Conservation (phyloP, 2,888 invertebrate genomes). For the Proisotoma minuta region DNA sequence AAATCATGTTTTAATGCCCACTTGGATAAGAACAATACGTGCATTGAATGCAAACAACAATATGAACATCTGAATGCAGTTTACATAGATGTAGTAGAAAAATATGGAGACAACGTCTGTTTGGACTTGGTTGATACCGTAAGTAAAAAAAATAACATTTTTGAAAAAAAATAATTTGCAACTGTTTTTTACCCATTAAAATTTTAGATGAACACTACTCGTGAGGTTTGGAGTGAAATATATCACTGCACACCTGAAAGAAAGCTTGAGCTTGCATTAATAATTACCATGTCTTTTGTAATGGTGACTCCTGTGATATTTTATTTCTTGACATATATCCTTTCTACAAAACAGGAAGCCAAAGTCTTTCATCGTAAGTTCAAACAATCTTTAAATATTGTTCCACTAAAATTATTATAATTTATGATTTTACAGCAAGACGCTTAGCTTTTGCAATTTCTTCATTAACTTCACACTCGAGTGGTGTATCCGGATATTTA, state of each 20-base stretch:
- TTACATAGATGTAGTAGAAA: conserved; percentile 58
- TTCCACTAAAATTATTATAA: no score
- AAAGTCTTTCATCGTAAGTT: conserved; percentile 43
- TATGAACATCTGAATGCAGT: conserved; percentile 58
- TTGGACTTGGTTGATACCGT: conserved; percentile 67
- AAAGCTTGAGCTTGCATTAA: conserved; percentile 58
- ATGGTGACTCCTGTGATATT: conserved; percentile 57
- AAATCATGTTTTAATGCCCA: conserved; percentile 44
- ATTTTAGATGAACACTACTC: conserved; percentile 63
- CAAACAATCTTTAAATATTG: conserved; percentile 10
- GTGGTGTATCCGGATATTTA: conserved; percentile 11
- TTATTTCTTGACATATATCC: conserved; percentile 54
- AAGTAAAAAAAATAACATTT: conserved; percentile 49
- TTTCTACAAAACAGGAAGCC: conserved; percentile 44
- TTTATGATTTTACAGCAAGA: no score
- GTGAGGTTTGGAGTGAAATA: conserved; percentile 60
- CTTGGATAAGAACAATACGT: conserved; percentile 49
- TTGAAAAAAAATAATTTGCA: no score
- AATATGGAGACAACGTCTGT: conserved; percentile 60
- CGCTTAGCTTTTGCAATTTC: no score
- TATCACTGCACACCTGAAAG: conserved; percentile 57
- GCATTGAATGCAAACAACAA: conserved; percentile 56
- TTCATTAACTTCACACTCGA: no score
- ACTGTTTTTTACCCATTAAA: no score
- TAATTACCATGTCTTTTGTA: conserved; percentile 56